Evolutionary conservation across 2,113 vertebrate genomes (phyloP), one percentile per base, ranked within the genome.

Genomic region (Coregonus clupeaformis): DNA sequence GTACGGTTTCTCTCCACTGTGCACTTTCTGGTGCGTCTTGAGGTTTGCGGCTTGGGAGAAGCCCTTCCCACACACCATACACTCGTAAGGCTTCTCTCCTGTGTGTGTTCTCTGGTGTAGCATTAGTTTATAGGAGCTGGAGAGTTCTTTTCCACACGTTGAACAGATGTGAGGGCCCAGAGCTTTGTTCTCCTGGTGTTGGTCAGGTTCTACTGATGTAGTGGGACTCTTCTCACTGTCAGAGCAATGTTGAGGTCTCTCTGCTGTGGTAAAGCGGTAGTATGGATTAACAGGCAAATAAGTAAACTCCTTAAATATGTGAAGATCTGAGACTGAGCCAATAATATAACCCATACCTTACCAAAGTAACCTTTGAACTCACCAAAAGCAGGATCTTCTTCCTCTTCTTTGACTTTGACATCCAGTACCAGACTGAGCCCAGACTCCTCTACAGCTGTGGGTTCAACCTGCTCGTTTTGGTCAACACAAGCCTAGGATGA

Each of bases 1-100:
- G 70, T 71, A 79, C 0, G 74, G 59, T 0, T 73, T 71, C 2
- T 55, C 20, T 0, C 69, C 77, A 65, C 70, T 60, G 68, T 82
- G 80, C 42, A 69, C 74, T 18, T 69, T 42, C 57, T 69, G 64
- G 52, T 79, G 80, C 2, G 11, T 62, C 32, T 57, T 68, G 24
- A 79, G 73, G 45, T 65, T 65, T 4, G 69, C 67, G 36, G 65
- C 76, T 27, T 24, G 65, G 22, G 22, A 14, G 57, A 79, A 82
- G 30, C 32, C 5, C 63, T 79, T 79, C 14, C 57, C 77, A 62
- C 81, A 79, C 6, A 69, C 55, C 13, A 68, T 59, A 63, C 81
- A 82, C 9, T 22, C 29, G 20, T 62, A 76, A 1, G 71, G 74
- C 11, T n/a, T 71, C 4, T 68, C 47, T 16, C 77, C 77, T 11